A percentile compares a stretch with the other conserved stretches of the same genome.
phyloP scores from a whole-genome alignment of 1,140 invertebrate genomes.

The Euschistus heros region DNA sequence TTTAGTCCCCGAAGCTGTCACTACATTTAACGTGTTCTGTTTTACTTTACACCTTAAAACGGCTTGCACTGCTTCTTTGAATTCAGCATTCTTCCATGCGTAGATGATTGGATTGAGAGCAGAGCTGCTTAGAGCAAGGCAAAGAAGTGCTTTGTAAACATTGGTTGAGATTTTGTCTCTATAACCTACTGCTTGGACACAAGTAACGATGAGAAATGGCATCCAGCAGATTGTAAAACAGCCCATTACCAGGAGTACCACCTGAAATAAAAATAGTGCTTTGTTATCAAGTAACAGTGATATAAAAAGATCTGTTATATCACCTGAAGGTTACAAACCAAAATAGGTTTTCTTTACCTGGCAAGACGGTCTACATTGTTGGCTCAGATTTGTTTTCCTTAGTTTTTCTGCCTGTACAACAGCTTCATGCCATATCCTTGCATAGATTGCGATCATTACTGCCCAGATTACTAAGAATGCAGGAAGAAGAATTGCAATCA shows the following conservation, averaged over 20 bases:
- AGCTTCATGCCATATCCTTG: slow-evolving; percentile 60
- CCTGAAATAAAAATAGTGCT: slow-evolving; percentile 38
- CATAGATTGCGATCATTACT: slow-evolving; percentile 58
- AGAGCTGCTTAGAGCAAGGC: slow-evolving; percentile 60
- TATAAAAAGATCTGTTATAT: not conserved
- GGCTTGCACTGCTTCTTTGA: slow-evolving; percentile 34
- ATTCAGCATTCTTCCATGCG: slow-evolving; percentile 67
- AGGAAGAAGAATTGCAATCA: slow-evolving; percentile 52
- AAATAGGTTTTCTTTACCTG: slow-evolving; percentile 22
- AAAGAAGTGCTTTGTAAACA: slow-evolving; percentile 55
- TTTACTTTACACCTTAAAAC: slow-evolving; percentile 12
- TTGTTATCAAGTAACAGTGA: not conserved
- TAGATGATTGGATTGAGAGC: slow-evolving; percentile 68
- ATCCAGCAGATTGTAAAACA: slow-evolving; percentile 66
- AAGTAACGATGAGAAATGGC: slow-evolving; percentile 55
- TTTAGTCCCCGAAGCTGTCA: not conserved
- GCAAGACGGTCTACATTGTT: slow-evolving; percentile 40
- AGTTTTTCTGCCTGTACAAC: slow-evolving; percentile 52
- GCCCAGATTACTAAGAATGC: slow-evolving; percentile 57
- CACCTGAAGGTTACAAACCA: not conserved
- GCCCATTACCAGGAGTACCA: slow-evolving; percentile 57
- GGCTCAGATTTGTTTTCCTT: slow-evolving; percentile 41
- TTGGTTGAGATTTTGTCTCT: slow-evolving; percentile 39
- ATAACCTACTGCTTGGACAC: slow-evolving; percentile 44
- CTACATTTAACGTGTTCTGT: slow-evolving; percentile 3